Evolutionary conservation across 2,113 vertebrate genomes (phyloP).

Genomic region (Silurus meridionalis): DNA sequence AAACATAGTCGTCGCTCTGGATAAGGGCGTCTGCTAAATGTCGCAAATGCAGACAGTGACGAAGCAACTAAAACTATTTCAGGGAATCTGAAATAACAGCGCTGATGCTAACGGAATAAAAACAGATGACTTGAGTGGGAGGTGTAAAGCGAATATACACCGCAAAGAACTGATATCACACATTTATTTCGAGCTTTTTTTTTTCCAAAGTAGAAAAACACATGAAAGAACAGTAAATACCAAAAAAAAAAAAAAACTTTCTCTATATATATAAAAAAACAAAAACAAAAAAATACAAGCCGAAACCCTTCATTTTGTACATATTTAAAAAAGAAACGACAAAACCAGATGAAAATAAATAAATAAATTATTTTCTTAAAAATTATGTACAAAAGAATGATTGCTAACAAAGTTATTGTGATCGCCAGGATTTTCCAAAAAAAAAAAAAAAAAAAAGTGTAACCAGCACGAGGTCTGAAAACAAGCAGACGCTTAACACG

Average conservation of each 20-base stretch:
- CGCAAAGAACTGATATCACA: slow-evolving; percentile 10
- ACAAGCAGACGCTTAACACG: background rate
- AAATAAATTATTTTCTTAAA: slow-evolving; percentile 10
- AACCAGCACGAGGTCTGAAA: background rate
- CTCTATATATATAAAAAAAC: slow-evolving; percentile 28
- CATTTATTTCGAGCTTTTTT: slow-evolving; percentile 60
- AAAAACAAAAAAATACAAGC: slow-evolving; percentile 37
- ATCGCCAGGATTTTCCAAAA: slow-evolving; percentile 4
- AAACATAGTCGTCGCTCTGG: background rate
- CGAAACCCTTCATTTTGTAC: slow-evolving; percentile 59
- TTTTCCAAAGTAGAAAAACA: slow-evolving; percentile 56
- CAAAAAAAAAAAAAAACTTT: slow-evolving; percentile 29
- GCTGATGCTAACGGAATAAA: background rate
- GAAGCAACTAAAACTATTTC: background rate
- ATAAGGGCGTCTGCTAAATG: too few relatives aligned
- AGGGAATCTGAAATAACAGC: slow-evolving; percentile 16
- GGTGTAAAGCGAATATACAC: background rate
- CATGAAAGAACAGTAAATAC: slow-evolving; percentile 42
- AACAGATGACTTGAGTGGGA: background rate
- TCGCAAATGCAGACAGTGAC: background rate
- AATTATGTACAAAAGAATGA: slow-evolving; percentile 58
- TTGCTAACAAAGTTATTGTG: slow-evolving; percentile 6
- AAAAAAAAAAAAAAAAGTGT: too few relatives aligned
- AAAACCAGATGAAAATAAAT: slow-evolving; percentile 45
- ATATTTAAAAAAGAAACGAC: slow-evolving; percentile 54